Base-by-base conservation (phyloP, 1,140 invertebrate species). In the Dolichoris vasculosae region DNA sequence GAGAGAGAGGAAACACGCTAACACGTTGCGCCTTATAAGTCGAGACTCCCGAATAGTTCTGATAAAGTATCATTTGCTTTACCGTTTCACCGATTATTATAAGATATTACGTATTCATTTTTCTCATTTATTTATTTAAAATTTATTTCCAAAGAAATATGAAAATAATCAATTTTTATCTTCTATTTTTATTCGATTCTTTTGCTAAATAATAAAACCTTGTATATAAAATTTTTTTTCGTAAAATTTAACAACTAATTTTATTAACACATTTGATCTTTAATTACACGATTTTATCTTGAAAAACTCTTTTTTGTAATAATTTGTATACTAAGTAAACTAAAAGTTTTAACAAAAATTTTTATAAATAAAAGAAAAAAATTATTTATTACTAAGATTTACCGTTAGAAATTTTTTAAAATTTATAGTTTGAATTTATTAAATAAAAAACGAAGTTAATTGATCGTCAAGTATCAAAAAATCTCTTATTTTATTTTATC, bases 1-100 rank as follows among this genome's bases (percentile, higher is more conserved):
- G 46, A 23, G 46, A 73, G 20, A 35, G 48, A 13, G 48, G 43
- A 73, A 79, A 26, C 2, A 20, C 17, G 0, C 17, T 26, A 43
- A 38, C 40, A 38, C 64, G 59, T 17, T 55, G n/a, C 69, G 40
- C 64, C n/a, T 55, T 32, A 79, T 15, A 76, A 63, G 32, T 13
- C 32, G 43, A 84, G 76, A 78, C 43, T 69, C 43, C 63, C 77
- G n/a, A 80, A 73, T 78, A 26, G 35, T 79, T 73, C 83, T 64
- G 48, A 84, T 71, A 4, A 79, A 78, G 15, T 79, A 71, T 84
- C 59, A 23, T 82, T 71, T 69, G 51, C 48, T 77, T 67, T 67
- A 77, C 26, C 43, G 40, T 20, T 59, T 20, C 40, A 67, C 23
- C 43, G 13, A 63, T 73, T 77, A 67, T 83, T 48, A 75, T 63